Evolutionary conservation across 2,797 vertebrate genomes (phyloP).

Genomic region (Carcharodon carcharias): DNA sequence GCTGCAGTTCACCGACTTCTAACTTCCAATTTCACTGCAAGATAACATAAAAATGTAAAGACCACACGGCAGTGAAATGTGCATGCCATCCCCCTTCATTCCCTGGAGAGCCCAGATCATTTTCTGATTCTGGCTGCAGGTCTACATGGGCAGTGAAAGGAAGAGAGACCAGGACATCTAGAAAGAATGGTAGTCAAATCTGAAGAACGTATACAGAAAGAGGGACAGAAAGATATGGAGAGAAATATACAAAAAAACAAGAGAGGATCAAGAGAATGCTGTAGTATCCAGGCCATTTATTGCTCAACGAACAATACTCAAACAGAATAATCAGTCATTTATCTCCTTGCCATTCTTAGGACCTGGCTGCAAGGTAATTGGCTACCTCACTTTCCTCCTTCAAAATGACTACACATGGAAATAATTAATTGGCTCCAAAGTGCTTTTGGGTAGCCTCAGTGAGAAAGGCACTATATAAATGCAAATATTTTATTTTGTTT

Average conservation of each 20-base stretch:
- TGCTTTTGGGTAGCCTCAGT: background rate
- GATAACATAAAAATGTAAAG: background rate
- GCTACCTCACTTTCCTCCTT: background rate
- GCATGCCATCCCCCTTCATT: background rate
- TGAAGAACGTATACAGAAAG: background rate
- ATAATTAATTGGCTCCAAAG: background rate
- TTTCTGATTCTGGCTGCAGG: background rate
- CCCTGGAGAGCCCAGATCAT: background rate
- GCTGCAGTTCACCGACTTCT: background rate
- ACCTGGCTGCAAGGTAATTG: background rate
- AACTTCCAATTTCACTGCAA: background rate
- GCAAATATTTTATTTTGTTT: background rate
- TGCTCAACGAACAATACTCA: background rate
- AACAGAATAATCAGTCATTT: background rate
- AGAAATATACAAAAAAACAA: too few species aligned
- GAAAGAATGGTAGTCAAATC: background rate
- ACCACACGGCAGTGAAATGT: background rate
- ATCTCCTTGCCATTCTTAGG: background rate
- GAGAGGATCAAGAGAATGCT: background rate
- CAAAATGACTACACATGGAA: background rate
- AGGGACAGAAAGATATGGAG: too few species aligned
- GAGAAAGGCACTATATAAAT: background rate
- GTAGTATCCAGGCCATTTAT: background rate
- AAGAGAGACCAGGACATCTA: background rate
- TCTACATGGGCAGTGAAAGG: background rate